A percentile compares a stretch with the other conserved stretches of the same genome.
Conservation (phyloP, 2,113 vertebrate genomes). For the Hippotragus niger region DNA sequence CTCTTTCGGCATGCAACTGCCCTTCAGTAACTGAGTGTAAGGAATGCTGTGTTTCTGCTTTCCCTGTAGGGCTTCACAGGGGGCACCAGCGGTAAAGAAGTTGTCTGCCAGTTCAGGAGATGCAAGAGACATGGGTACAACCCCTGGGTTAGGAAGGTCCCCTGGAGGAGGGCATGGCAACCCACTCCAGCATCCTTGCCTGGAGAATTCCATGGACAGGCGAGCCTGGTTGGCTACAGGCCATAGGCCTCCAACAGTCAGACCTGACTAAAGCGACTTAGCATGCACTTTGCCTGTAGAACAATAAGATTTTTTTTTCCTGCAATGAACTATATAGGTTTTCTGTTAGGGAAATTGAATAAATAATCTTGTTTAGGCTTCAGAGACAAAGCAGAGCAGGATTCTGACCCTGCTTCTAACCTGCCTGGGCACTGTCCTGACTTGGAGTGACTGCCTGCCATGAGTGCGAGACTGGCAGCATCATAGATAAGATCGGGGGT, state of each 20-base stretch:
- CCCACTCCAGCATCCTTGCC: background rate
- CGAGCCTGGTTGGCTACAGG: background rate
- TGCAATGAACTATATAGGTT: conserved; percentile 59
- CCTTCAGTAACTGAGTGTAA: background rate
- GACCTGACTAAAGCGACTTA: background rate
- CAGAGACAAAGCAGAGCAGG: background rate
- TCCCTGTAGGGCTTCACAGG: background rate
- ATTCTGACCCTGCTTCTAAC: background rate
- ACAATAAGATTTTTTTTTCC: conserved; percentile 62
- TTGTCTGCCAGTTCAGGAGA: background rate
- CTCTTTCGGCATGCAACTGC: background rate
- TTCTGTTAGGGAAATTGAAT: background rate
- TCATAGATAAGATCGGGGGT: background rate
- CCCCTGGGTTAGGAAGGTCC: background rate
- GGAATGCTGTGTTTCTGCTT: background rate
- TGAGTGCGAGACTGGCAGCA: background rate
- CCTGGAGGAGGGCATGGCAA: background rate
- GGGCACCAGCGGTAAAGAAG: background rate
- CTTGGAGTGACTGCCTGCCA: background rate
- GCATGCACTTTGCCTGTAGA: background rate
- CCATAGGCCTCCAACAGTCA: background rate
- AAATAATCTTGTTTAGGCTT: background rate
- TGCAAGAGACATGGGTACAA: background rate
- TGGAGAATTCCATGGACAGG: background rate
- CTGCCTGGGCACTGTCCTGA: background rate